Base-by-base conservation (phyloP, 2,113 vertebrate species). In the Tragelaphus buxtoni region DNA sequence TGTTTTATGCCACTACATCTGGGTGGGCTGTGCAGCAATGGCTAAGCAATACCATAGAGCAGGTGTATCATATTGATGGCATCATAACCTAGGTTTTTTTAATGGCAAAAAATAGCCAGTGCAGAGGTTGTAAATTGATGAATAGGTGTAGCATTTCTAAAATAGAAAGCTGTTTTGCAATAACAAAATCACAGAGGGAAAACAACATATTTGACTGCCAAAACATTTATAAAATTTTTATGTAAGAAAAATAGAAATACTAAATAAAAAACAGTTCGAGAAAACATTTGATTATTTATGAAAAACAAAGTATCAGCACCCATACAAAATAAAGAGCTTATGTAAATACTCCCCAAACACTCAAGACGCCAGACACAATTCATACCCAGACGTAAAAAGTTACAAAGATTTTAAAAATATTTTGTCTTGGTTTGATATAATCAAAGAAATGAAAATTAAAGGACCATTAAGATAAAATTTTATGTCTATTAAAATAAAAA, bases 391-490 rank as follows among this genome's bases (percentile, higher is more conserved):
- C 1, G 4, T 55, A 94, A 83, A 90, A 55, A 58, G 18, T 53
- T 82, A 22, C 32, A 47, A 49, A 60, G 55, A 30, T 74, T 61
- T 88, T 76, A 1, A 42, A 74, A 89, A 53, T 85, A 65, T n/a
- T 95, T 14, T 55, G 12, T 77, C 9, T 39, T 69, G 5, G 10
- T 72, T 92, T 82, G 14, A 82, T 77, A 51, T 84, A 88, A 76
- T 58, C 63, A 96, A 84, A 95, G 2, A 69, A 53, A 51, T 51
- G 26, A 85, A 91, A 94, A 94, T 56, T 49, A 88, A 90, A 72
- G 16, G 11, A 93, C 18, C 16, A 63, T 89, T 72, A 69, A 76
- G 2, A 61, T 81, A 47, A 35, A 86, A 77, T 45, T 81, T 81
- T 69, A 42, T 77, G 77, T 18, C 18, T 58, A 28, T 47, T 47